Evolutionary conservation across 2,113 vertebrate species (phyloP).

Genomic region (Myocastor coypus): DNA sequence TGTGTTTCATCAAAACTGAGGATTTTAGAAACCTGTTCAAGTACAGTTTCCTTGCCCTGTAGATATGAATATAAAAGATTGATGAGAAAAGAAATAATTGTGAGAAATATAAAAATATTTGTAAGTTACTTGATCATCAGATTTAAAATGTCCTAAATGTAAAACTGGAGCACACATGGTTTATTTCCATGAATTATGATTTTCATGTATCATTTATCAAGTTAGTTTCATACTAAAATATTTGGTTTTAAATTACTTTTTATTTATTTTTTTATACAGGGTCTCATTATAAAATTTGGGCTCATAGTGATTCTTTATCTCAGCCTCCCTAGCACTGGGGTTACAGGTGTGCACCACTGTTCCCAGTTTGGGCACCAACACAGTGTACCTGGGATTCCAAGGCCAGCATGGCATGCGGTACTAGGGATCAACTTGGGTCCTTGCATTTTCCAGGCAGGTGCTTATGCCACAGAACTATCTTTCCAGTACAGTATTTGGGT

Average conservation of each 20-base stretch:
- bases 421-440: too few species aligned
- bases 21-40: background rate
- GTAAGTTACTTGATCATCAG: background rate
- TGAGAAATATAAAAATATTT: background rate
- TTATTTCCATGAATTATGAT: background rate
- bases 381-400: too few species aligned
- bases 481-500: too few species aligned
- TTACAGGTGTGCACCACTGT: too few species aligned
- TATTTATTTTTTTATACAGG: too few species aligned
- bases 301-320: too few species aligned
- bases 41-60: background rate
- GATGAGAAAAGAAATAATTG: background rate
- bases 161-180: background rate
- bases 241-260: background rate
- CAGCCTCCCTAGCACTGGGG: too few species aligned
- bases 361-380: too few species aligned
- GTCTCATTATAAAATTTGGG: too few species aligned
- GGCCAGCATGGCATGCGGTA: too few species aligned
- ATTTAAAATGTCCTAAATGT: background rate
- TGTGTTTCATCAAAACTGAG: background rate
- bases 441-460: too few species aligned
- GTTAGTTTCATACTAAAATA: background rate
- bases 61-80: background rate
- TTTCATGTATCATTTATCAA: background rate
- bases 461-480: too few species aligned